Evolutionary conservation across 37 sponge, comb jelly and placozoan genomes (phyloP), one percentile per base, ranked within the genome.

Genomic region (Cladorhizidae sp.): DNA sequence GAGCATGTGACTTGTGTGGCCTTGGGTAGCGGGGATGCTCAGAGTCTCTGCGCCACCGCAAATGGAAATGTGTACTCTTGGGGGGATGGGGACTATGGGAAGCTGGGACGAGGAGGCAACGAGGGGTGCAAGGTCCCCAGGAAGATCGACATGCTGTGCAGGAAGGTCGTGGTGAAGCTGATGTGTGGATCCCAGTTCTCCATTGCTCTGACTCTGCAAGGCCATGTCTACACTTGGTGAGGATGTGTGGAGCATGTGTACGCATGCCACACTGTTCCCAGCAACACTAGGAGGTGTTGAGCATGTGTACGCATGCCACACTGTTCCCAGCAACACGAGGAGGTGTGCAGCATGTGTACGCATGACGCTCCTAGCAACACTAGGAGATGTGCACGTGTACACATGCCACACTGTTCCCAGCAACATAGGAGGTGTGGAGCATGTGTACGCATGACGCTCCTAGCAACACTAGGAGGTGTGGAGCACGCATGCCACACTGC

Each of bases 11-110:
- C 61, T 20, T 83, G 74, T 82, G 89, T 94, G 51, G 95, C 98
- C 15, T 90, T 93, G 64, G 98, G 98, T 12, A 97, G 98, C 82
- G 98, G 98, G 31, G 98, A 97, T 69, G 93, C 98, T 28, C 98
- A 97, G 82, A 87, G 95, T 14, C 73, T 96, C 50, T 90, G 91
- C 81, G 76, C 87, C 7, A 80, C 93, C 0, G 72, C 77, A 42
- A 68, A 70, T 54, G 91, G 82, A 0, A 75, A 70, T 40, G 93
- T 90, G 32, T 97, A 87, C 93, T 90, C 93, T 8, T 97, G 98
- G 98, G 98, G 98, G 6, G 98, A 97, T 59, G 98, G 95, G 14
- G 98, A 97, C 81, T 97, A 97, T 73, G 98, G 98, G 36, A 97
- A 97, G 76, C 91, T 97, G 1, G 98, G 98, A 18, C 70, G 98